Conservation (phyloP, 2,797 vertebrate species). For the Garrulus glandarius region DNA sequence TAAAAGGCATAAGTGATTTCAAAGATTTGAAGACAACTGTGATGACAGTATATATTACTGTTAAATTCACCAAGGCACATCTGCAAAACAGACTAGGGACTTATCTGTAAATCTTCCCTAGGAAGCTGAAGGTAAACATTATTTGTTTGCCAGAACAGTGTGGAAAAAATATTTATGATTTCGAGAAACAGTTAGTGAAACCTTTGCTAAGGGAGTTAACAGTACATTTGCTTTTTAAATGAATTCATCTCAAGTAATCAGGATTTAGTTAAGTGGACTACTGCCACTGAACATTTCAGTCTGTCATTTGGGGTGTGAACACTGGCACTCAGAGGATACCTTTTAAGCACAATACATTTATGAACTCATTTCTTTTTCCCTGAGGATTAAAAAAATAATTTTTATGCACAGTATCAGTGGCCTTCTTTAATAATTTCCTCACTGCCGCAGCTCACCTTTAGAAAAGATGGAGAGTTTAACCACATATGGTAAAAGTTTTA, state of each 20-base stretch:
- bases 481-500: conserved; percentile 37
- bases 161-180: conserved; percentile 51
- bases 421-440: conserved; percentile 49
- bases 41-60: conserved; percentile 59
- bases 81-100: conserved; percentile 68
- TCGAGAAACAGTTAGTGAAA: conserved; percentile 25
- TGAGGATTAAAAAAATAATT: conserved; percentile 47
- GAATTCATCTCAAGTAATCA: conserved; percentile 36
- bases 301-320: conserved; percentile 23
- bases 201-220: conserved; percentile 45
- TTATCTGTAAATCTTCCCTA: conserved; percentile 51
- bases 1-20: conserved; percentile 64
- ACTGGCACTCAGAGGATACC: conserved; percentile 25
- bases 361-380: conserved; percentile 36
- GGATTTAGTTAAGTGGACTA: conserved; percentile 48
- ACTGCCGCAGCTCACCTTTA: conserved; percentile 28
- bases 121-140: conserved; percentile 52
- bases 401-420: conserved; percentile 27
- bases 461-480: conserved; percentile 14
- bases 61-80: conserved; percentile 67
- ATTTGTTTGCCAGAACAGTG: conserved; percentile 43
- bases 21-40: conserved; percentile 62
- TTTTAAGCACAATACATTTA: conserved; percentile 39
- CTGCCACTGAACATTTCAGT: conserved; percentile 1
- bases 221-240: conserved; percentile 56